Conservation (phyloP, 2,113 vertebrate genomes). For the Apus apus region DNA sequence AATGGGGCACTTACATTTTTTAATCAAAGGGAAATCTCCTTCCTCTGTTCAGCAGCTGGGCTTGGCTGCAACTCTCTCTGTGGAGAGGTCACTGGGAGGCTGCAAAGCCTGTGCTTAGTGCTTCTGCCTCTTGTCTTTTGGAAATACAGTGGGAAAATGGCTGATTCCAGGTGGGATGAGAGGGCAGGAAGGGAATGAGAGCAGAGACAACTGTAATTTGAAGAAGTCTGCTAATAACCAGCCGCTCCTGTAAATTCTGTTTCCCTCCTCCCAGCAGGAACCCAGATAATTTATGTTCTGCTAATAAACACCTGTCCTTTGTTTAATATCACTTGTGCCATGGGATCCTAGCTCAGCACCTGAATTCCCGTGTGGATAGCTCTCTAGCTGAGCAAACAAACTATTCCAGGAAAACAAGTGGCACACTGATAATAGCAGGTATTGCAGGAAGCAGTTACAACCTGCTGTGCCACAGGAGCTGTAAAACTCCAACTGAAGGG, state of each 20-base stretch:
- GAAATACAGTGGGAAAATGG: not conserved
- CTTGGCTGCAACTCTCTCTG: not conserved
- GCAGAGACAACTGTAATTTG: not conserved
- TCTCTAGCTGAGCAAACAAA: slow-evolving; percentile 23
- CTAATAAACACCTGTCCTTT: slow-evolving; percentile 11
- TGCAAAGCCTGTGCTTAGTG: not conserved
- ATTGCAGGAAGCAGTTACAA: not conserved
- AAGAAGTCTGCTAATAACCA: not conserved
- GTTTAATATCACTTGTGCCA: not conserved
- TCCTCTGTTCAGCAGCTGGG: not conserved
- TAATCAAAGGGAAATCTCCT: not conserved
- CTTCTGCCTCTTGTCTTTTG: not conserved
- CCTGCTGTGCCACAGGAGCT: not conserved
- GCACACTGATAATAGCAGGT: not conserved
- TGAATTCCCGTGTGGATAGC: not conserved
- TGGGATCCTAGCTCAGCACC: not conserved
- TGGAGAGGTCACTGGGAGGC: rapidly evolving
- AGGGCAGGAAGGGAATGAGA: not conserved
- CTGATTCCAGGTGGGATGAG: not conserved
- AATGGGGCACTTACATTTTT: not conserved
- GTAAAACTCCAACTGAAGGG: not conserved
- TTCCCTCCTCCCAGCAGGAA: not conserved
- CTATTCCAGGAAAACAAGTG: not conserved
- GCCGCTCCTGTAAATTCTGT: not conserved
- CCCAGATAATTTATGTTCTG: not conserved